Percentiles rank a stretch among this genome's conserved stretches.
These are phyloP conservation scores for Antheraea assamensis DNA, from an alignment of 2,888 invertebrate species.

Conservation along the genomic window DNA sequence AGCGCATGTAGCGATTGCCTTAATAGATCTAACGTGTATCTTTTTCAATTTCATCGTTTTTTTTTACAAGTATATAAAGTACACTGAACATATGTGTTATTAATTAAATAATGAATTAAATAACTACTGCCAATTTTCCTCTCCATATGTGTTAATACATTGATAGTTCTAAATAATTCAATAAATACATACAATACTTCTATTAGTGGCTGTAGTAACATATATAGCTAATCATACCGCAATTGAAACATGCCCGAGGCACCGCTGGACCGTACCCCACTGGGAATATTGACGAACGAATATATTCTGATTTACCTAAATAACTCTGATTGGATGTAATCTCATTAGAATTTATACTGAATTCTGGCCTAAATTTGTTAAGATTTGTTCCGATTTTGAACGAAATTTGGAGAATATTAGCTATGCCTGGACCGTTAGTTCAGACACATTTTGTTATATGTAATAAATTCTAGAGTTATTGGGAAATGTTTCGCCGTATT, in stretches of 20 bases:
- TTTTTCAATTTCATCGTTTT: too few species aligned
- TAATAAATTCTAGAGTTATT: too few species aligned
- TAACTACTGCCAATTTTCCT: too few species aligned
- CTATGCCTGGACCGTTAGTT: too few species aligned
- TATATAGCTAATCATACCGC: constrained; percentile 15
- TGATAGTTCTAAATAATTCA: neutral
- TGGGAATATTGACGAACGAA: constrained; percentile 20
- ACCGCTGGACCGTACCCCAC: constrained; percentile 11
- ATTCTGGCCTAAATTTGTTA: neutral
- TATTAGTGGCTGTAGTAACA: constrained; percentile 16
- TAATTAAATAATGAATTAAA: too few species aligned
- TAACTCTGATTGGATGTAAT: constrained; percentile 18
- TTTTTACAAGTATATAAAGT: too few species aligned
- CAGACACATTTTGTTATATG: too few species aligned
- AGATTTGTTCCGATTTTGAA: neutral
- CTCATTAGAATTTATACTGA: constrained; percentile 12
- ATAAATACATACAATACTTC: neutral
- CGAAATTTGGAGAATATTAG: too few species aligned
- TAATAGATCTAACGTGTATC: too few species aligned
- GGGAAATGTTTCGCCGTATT: too few species aligned
- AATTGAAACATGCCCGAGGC: constrained; percentile 21
- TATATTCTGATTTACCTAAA: constrained; percentile 13
- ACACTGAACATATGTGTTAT: too few species aligned
- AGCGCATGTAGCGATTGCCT: too few species aligned
- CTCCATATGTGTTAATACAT: neutral